Percentiles rank a stretch among this genome's conserved stretches.
phyloP scores from a whole-genome alignment of 2,888 invertebrate genomes.

The Emmelina monodactyla region DNA sequence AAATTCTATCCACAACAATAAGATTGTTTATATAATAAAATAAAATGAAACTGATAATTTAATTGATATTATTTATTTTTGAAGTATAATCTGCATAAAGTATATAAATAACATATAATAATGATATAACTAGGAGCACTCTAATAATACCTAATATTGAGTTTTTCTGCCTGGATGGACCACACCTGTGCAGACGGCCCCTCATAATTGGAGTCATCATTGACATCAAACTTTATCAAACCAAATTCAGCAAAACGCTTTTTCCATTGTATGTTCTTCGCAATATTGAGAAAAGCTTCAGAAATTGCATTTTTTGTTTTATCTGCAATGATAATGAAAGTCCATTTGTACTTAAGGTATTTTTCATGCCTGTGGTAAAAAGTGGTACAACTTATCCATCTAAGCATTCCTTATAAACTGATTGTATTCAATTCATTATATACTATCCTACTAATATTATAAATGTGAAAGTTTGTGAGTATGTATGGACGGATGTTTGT shows the following conservation, averaged over 20 bases:
- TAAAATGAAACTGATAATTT: background rate
- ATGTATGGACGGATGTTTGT: too few relatives aligned
- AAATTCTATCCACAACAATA: slow-evolving; percentile 4
- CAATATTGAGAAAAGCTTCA: slow-evolving; percentile 41
- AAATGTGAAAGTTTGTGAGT: too few relatives aligned
- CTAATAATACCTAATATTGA: slow-evolving; percentile 66
- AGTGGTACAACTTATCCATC: too few relatives aligned
- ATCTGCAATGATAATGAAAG: slow-evolving; percentile 33
- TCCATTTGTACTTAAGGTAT: too few relatives aligned
- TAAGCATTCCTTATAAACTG: too few relatives aligned
- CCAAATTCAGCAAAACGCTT: slow-evolving; percentile 55
- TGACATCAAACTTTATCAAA: slow-evolving; percentile 47
- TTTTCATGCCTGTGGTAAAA: too few relatives aligned
- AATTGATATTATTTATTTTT: slow-evolving; percentile 2
- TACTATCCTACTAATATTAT: too few relatives aligned
- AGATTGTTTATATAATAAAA: slow-evolving; percentile 12
- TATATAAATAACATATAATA: slow-evolving; percentile 52
- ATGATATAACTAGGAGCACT: slow-evolving; percentile 34
- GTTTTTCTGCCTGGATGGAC: slow-evolving; percentile 51
- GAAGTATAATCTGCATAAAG: slow-evolving; percentile 48
- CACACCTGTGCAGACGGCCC: slow-evolving; percentile 60
- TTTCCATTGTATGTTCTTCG: slow-evolving; percentile 41
- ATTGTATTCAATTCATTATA: too few relatives aligned
- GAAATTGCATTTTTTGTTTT: slow-evolving; percentile 40
- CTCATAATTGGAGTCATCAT: slow-evolving; percentile 52